Percentiles rank a stretch among this genome's conserved stretches.
These are phyloP conservation scores for Chelonus formosanus DNA, from an alignment of 2,888 invertebrate species.

Conservation along the genomic window DNA sequence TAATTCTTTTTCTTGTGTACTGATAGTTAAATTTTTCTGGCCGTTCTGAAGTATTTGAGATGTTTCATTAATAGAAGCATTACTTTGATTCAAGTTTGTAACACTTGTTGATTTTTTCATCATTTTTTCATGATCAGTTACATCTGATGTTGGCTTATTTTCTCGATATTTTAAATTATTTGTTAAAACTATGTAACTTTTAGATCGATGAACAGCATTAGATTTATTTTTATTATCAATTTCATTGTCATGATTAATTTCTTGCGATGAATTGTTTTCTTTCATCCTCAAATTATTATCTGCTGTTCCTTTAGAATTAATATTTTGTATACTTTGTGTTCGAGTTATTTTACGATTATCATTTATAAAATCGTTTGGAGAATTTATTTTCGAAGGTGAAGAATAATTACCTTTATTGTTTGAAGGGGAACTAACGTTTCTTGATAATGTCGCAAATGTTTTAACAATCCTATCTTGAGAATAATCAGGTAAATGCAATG, in stretches of 20 bases:
- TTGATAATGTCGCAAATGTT: slow-evolving; percentile 45
- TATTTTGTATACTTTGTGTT: too few relatives aligned
- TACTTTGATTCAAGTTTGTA: slow-evolving; percentile 50
- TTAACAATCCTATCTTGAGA: slow-evolving; percentile 40
- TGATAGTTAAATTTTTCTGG: slow-evolving; percentile 54
- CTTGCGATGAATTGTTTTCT: not conserved
- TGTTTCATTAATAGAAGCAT: slow-evolving; percentile 49
- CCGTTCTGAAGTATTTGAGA: slow-evolving; percentile 58
- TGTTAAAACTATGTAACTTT: slow-evolving; percentile 53
- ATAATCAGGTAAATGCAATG: slow-evolving; percentile 10
- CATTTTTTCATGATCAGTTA: slow-evolving; percentile 34
- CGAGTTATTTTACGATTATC: too few relatives aligned
- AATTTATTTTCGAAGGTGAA: too few relatives aligned
- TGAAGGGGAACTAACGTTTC: slow-evolving; percentile 15
- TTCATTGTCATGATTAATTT: too few relatives aligned
- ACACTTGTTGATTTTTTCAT: slow-evolving; percentile 51
- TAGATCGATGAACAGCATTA: slow-evolving; percentile 52
- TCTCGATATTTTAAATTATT: slow-evolving; percentile 48
- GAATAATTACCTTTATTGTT: not conserved
- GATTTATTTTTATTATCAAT: not conserved
- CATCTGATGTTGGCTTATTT: slow-evolving; percentile 14
- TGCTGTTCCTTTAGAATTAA: too few relatives aligned
- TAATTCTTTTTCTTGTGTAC: slow-evolving; percentile 55
- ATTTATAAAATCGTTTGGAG: too few relatives aligned
- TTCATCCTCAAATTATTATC: not conserved